Conservation (phyloP, 35 echinoderm and acorn worm species). For the Heliocidaris erythrogramma region DNA sequence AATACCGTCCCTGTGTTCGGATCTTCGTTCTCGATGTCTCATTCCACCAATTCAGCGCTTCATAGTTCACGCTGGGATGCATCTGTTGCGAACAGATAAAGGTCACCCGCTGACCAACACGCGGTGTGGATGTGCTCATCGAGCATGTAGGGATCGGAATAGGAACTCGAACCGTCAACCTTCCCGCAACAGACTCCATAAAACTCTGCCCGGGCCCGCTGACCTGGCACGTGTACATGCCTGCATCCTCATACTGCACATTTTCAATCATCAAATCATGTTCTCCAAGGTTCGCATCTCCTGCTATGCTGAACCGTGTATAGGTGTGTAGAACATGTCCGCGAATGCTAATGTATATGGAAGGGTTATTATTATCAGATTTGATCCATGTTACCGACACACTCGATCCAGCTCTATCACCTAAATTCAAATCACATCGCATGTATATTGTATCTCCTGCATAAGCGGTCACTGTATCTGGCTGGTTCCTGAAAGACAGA, state of each 20-base stretch:
- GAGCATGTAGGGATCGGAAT: conserved; percentile 15
- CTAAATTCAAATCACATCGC: conserved; percentile 28
- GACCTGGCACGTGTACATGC: conserved; percentile 8
- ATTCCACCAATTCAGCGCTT: conserved; percentile 38
- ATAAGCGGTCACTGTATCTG: conserved; percentile 27
- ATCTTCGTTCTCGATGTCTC: conserved; percentile 15
- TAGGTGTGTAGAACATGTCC: background rate
- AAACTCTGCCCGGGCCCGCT: background rate
- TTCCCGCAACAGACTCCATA: background rate
- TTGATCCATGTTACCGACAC: conserved; percentile 25
- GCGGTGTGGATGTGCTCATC: background rate
- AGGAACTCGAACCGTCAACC: conserved; percentile 38
- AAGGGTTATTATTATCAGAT: background rate
- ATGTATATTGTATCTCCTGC: conserved; percentile 35
- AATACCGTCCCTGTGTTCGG: conserved; percentile 5
- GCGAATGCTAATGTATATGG: background rate
- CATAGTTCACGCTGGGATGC: conserved; percentile 38
- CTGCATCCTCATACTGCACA: conserved; percentile 30
- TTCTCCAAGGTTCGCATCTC: background rate
- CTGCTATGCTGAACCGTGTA: background rate
- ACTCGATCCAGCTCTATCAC: background rate
- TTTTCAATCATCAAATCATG: conserved; percentile 17
- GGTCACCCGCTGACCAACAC: conserved; percentile 33
- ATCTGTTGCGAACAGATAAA: conserved; percentile 7
- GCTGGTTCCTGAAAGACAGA: conserved; percentile 28